Evolutionary conservation across 2,888 invertebrate genomes (phyloP).

Genomic region (Nipponacmea schrenckii): DNA sequence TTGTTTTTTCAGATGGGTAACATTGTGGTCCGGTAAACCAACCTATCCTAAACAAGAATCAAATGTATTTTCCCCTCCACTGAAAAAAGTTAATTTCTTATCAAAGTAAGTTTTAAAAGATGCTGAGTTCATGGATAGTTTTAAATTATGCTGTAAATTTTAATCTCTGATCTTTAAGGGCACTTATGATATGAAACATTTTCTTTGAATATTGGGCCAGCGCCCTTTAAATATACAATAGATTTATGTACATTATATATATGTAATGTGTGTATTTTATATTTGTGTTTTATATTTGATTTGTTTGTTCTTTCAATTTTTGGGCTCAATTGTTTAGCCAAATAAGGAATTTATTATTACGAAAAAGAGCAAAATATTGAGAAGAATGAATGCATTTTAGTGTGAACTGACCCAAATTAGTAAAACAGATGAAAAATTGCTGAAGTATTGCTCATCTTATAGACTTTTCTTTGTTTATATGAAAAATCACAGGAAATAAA

Average conservation of each 20-base stretch:
- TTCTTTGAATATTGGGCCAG: too few species aligned
- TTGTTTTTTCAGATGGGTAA: constrained; percentile 74
- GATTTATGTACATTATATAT: too few species aligned
- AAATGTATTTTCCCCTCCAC: constrained; percentile 81
- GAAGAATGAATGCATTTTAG: not conserved
- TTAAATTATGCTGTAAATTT: not conserved
- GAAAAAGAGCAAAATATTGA: too few species aligned
- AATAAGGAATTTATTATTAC: too few species aligned
- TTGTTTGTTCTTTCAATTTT: too few species aligned
- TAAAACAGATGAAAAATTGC: not conserved
- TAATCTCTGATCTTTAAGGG: not conserved
- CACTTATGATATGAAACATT: too few species aligned
- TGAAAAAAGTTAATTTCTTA: constrained; percentile 70
- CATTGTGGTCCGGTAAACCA: constrained; percentile 81
- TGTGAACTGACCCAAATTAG: not conserved
- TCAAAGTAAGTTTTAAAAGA: not conserved
- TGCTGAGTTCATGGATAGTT: not conserved
- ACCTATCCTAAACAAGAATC: constrained; percentile 74
- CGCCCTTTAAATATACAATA: too few species aligned
- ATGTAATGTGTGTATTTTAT: too few species aligned
- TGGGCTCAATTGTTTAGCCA: too few species aligned
- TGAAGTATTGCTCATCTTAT: not conserved
- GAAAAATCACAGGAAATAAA: not conserved
- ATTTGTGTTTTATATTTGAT: too few species aligned
- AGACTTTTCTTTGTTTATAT: too few species aligned